Conservation (phyloP, 2,113 vertebrate species). For the Heterocephalus glaber region DNA sequence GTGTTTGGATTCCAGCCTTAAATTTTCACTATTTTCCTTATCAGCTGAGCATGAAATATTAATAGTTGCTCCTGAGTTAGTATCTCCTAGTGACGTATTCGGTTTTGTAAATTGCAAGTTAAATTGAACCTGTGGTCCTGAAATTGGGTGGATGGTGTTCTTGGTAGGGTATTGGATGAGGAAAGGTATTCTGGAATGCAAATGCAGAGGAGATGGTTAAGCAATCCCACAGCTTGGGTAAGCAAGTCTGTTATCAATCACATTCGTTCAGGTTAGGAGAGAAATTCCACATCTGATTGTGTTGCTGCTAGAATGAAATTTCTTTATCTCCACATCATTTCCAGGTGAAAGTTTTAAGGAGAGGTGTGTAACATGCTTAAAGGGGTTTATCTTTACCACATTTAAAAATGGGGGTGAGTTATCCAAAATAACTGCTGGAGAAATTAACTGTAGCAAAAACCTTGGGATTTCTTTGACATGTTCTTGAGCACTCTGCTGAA, state of each 20-base stretch:
- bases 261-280: neutral
- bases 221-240: neutral
- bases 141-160: neutral
- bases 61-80: conserved; percentile 68
- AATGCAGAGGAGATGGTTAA: neutral
- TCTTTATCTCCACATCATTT: conserved; percentile 94
- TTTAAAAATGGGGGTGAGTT: conserved; percentile 89
- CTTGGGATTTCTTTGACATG: conserved; percentile 90
- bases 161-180: neutral
- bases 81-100: conserved; percentile 66
- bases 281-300: neutral
- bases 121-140: conserved; percentile 87
- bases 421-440: conserved; percentile 85
- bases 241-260: neutral
- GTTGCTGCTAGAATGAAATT: conserved; percentile 88
- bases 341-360: conserved; percentile 93
- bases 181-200: neutral
- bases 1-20: conserved; percentile 92
- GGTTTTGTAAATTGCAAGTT: conserved; percentile 85
- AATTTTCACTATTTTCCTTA: conserved; percentile 89
- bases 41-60: conserved; percentile 69
- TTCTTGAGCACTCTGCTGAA: conserved; percentile 90
- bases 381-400: conserved; percentile 94
- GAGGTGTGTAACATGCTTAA: conserved; percentile 97
- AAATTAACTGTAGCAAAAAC: conserved; percentile 91